phyloP scores from a whole-genome alignment of 2,797 vertebrate genomes.

The Alcedo quadribrachys region DNA sequence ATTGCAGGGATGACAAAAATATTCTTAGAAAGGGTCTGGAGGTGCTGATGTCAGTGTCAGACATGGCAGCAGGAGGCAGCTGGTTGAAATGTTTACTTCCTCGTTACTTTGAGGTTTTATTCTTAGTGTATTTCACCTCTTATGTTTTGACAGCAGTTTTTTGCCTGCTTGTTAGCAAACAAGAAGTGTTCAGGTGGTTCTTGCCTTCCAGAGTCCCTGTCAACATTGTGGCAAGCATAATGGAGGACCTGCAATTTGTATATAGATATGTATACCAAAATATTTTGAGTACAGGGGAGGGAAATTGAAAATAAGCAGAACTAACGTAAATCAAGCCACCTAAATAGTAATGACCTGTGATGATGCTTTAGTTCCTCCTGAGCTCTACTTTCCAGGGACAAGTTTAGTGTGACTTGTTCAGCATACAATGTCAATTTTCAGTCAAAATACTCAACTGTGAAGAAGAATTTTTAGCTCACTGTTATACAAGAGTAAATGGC shows the following conservation, averaged over 20 bases:
- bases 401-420: conserved; percentile 34
- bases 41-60: neutral
- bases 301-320: neutral
- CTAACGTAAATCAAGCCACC: neutral
- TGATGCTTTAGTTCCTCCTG: conserved; percentile 1
- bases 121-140: neutral
- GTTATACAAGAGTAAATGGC: neutral
- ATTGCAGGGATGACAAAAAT: neutral
- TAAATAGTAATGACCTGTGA: neutral
- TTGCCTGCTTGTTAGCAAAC: neutral
- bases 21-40: neutral
- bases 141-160: neutral
- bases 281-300: neutral
- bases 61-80: neutral
- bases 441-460: neutral
- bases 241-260: neutral
- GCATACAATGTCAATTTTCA: conserved; percentile 3
- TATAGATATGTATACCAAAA: neutral
- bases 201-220: neutral
- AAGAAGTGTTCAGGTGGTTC: neutral
- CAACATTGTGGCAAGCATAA: neutral
- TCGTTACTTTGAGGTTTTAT: neutral
- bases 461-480: conserved; percentile 25
- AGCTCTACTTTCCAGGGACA: conserved; percentile 7
- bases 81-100: neutral